These are phyloP conservation scores for Pristionchus mayeri DNA, from an alignment of 2,888 invertebrate species.

Conservation along the genomic window DNA sequence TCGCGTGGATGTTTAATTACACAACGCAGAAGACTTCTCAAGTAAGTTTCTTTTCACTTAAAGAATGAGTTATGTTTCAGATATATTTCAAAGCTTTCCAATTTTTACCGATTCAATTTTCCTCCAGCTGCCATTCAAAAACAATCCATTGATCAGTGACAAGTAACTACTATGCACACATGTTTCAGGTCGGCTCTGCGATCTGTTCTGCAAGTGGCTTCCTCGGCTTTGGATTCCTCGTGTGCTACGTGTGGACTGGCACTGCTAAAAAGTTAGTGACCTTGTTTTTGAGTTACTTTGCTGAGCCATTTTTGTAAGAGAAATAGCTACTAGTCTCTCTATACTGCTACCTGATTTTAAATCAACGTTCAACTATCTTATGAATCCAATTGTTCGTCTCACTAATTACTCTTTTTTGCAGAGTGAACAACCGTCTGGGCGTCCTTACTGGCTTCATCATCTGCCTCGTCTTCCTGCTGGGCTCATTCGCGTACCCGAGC, in stretches of 20 bases:
- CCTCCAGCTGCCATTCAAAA: too few relatives aligned
- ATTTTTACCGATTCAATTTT: neutral
- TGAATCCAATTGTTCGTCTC: too few relatives aligned
- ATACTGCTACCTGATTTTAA: too few relatives aligned
- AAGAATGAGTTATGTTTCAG: neutral
- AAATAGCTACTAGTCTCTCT: too few relatives aligned
- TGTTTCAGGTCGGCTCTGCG: slow-evolving; percentile 18
- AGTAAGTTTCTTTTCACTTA: neutral
- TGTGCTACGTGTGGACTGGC: slow-evolving; percentile 54
- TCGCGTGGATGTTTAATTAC: slow-evolving; percentile 37
- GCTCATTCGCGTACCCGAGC: slow-evolving; percentile 51
- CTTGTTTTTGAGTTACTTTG: too few relatives aligned
- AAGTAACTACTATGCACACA: too few relatives aligned
- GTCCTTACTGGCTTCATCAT: slow-evolving; percentile 51
- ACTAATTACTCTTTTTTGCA: too few relatives aligned
- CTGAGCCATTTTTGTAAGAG: too few relatives aligned
- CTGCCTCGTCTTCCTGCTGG: slow-evolving; percentile 52
- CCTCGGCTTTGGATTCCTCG: slow-evolving; percentile 53
- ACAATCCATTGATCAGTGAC: too few relatives aligned
- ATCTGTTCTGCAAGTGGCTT: slow-evolving; percentile 49
- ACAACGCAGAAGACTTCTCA: neutral
- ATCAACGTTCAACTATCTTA: too few relatives aligned
- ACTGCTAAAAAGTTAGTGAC: slow-evolving; percentile 52
- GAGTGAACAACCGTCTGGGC: slow-evolving; percentile 54
- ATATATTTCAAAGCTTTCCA: neutral